phyloP scores from a whole-genome alignment of 2,113 vertebrate genomes.

The Oreochromis niloticus region DNA sequence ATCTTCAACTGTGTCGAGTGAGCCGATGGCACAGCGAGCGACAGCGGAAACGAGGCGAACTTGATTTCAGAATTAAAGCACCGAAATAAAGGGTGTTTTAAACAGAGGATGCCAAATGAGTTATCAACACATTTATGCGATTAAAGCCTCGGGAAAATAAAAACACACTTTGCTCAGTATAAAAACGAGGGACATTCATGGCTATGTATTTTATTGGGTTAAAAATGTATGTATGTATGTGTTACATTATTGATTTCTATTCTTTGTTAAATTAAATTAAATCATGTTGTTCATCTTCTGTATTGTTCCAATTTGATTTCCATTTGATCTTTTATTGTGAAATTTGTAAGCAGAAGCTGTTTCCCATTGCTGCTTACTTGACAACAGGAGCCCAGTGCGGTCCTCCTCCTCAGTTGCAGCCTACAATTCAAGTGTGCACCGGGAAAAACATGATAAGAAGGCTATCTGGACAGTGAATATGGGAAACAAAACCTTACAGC shows the following conservation, averaged over 20 bases:
- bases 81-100: background rate
- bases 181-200: background rate
- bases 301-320: too few relatives aligned
- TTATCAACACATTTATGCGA: background rate
- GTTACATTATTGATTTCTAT: background rate
- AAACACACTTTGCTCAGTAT: background rate
- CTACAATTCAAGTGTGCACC: conserved; percentile 49
- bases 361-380: background rate
- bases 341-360: background rate
- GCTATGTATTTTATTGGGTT: background rate
- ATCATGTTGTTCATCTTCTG: background rate
- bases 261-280: background rate
- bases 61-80: conserved; percentile 40
- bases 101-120: background rate
- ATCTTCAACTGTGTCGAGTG: conserved; percentile 8
- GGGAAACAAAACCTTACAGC: conserved; percentile 1
- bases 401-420: conserved; percentile 38
- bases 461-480: conserved; percentile 26
- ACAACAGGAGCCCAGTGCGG: conserved; percentile 6
- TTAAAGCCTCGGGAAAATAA: background rate
- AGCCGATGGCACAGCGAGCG: background rate
- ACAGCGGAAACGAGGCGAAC: background rate
- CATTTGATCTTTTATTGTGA: conserved; percentile 48
- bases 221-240: background rate
- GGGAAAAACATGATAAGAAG: conserved; percentile 31